phyloP scores from a whole-genome alignment of 2,797 vertebrate species.

The Sarcoramphus papa region DNA sequence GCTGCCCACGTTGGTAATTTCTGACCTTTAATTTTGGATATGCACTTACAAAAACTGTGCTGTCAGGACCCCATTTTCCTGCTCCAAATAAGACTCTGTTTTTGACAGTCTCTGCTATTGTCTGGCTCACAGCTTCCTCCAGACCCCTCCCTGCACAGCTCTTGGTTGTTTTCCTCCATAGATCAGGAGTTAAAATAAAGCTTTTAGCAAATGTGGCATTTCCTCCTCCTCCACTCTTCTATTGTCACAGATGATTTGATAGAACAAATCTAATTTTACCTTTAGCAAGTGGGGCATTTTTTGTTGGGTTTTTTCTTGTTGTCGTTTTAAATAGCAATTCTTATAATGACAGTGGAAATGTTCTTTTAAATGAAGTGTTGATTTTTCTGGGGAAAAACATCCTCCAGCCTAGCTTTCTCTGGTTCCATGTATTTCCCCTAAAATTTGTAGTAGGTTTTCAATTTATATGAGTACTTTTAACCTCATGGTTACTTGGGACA shows the following conservation, averaged over 20 bases:
- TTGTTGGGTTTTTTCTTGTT: not conserved
- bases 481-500: not conserved
- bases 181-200: not conserved
- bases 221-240: not conserved
- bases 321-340: not conserved
- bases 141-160: not conserved
- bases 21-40: not conserved
- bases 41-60: not conserved
- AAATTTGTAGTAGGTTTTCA: not conserved
- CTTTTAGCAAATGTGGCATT: not conserved
- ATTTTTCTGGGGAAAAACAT: not conserved
- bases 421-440: not conserved
- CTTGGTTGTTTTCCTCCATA: not conserved
- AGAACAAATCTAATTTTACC: slow-evolving; percentile 8
- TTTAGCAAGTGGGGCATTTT: not conserved
- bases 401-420: not conserved
- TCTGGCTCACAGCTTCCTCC: not conserved
- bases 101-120: not conserved
- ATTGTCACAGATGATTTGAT: not conserved
- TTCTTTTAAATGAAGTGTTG: not conserved
- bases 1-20: not conserved
- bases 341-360: not conserved
- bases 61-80: not conserved
- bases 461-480: not conserved
- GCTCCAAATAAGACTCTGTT: not conserved